Base-by-base conservation (phyloP, 2,113 vertebrate genomes). In the Hippocampus abdominalis region DNA sequence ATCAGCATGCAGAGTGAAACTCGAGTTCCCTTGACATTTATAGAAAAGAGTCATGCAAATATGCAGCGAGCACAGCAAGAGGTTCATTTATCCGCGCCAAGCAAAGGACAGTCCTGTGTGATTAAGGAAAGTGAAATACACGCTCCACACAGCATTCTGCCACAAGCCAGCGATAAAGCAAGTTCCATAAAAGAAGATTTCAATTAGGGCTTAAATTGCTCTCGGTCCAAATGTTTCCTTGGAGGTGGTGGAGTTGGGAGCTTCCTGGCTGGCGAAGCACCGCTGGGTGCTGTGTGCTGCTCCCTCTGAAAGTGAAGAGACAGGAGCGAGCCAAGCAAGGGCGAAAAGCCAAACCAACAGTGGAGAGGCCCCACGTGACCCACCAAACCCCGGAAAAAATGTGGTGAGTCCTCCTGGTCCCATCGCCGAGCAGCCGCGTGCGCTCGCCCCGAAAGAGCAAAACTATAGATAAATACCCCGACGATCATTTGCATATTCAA, bases 121-220 rank as follows among this genome's bases (percentile, higher is more conserved):
- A 66, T 73, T 72, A 62, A 25, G 54, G 54, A 62, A 60, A 32
- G 59, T 69, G 67, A 49, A 81, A 71, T 76, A 74, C 79, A 77
- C 57, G 60, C 66, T 76, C 36, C 20, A 32, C 57, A 23, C 39
- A 77, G 70, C 67, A 74, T 72, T 70, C 69, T 78, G 69, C 59
- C 77, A 65, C 73, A 77, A 51, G 25, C 70, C 68, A 68, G 59
- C 64, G 75, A 74, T 74, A 83, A 79, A 60, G 57, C 71, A 78
- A 61, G 71, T 81, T 79, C 82, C 77, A 76, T 85, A 75, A 84
- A 76, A 87, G 62, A 83, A 74, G 78, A 81, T 81, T 86, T 81
- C 78, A 78, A 80, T 86, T 81, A 77, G 71, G 62, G 59, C 39
- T 76, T 61, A 74, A 78, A 73, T 82, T 83, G 84, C 75, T 74